Evolutionary conservation across 2,888 invertebrate genomes (phyloP), one percentile per base, ranked within the genome.

Genomic region (Eupelmus urozonus): DNA sequence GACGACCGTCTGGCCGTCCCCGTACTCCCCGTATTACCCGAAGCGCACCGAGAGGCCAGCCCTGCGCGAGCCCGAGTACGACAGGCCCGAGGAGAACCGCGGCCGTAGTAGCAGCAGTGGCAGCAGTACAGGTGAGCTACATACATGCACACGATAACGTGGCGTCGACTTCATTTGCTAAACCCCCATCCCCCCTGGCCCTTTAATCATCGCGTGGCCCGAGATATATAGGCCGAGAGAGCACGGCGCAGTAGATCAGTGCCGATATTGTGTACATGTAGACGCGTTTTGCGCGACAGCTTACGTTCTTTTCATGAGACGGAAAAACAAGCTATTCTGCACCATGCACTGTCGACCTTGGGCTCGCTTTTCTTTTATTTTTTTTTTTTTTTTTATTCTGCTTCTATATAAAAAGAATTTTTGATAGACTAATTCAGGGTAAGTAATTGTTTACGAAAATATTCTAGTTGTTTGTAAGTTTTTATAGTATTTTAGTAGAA

Each of bases 31-130:
- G 76, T 85, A 88, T 84, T 84, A 88, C 83, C 85, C 89, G 81
- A 88, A 88, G 84, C 86, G 87, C 85, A 90, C 89, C 74, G 89
- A 90, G 83, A 85, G 85, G 81, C 89, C 89, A 70, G 84, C 87
- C 63, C 83, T 85, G 81, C 88, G 85, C 82, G 87, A 88, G 82
- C 85, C 87, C 84, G 87, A 87, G 80, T 85, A 86, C 83, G 88
- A 88, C 80, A 87, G 85, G 83, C 85, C 87, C 70, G 87, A 89
- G 81, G 87, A 88, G 82, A 86, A 86, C 57, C 87, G 86, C 78
- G 85, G 85, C 27, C 55, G 57, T 42, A 53, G n/a, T 20, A 57
- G 49, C 70, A 69, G 65, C 57, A 20, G 29, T 2, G 62, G 49
- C 29, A 25, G 57, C 51, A 76, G 60, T 49, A 62, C 76, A 77